phyloP scores from a whole-genome alignment of 2,113 vertebrate genomes.

The Hyperopisus bebe region DNA sequence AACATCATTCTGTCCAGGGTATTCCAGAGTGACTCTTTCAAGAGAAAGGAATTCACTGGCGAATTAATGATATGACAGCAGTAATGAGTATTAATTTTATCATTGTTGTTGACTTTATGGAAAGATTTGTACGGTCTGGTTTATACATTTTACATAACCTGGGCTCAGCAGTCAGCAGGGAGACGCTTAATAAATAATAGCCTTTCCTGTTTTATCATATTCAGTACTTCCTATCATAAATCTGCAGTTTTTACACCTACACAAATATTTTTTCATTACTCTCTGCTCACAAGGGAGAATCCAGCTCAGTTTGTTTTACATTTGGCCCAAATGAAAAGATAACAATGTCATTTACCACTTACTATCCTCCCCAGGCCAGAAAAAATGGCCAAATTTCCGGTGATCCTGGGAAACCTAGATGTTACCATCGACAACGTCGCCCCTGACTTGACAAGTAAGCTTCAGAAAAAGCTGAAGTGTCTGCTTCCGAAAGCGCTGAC shows the following conservation, averaged over 20 bases:
- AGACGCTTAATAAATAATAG: neutral
- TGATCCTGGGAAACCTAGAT: conserved; percentile 95
- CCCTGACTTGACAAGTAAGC: conserved; percentile 87
- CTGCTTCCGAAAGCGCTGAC: conserved; percentile 18
- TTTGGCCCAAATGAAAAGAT: conserved; percentile 39
- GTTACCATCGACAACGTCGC: conserved; percentile 90
- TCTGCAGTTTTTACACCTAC: conserved; percentile 29
- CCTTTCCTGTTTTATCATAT: neutral
- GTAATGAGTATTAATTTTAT: conserved; percentile 2
- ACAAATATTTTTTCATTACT: conserved; percentile 23
- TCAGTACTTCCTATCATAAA: neutral
- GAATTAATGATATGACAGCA: neutral
- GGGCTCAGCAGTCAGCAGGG: neutral
- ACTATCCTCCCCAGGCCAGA: conserved; percentile 71
- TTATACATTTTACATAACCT: neutral
- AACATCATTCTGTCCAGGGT: neutral
- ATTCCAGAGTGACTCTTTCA: neutral
- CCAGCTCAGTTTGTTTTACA: conserved; percentile 30
- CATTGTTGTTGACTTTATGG: conserved; percentile 1
- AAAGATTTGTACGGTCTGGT: neutral
- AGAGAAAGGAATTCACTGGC: neutral
- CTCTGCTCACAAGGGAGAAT: conserved; percentile 13
- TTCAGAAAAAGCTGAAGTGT: conserved; percentile 17
- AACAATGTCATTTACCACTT: conserved; percentile 34
- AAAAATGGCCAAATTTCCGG: conserved; percentile 96